Percentiles rank a stretch among this genome's conserved stretches.
phyloP scores from a whole-genome alignment of 2,113 vertebrate species.

The Meles meles region DNA sequence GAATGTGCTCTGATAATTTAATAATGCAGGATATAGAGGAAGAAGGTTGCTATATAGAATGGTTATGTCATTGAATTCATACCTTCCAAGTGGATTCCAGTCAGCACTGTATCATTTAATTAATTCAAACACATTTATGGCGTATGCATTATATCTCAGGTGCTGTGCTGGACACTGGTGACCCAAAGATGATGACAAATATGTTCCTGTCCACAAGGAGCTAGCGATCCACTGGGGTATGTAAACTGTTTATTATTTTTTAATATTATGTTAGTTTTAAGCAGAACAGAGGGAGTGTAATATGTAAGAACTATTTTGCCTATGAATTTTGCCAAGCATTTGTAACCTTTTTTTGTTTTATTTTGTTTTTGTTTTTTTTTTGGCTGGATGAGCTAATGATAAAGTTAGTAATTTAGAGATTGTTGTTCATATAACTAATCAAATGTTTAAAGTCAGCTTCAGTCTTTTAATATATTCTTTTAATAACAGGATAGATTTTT shows the following conservation, averaged over 20 bases:
- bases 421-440: background rate
- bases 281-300: background rate
- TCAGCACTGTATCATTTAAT: background rate
- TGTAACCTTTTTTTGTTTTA: background rate
- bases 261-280: background rate
- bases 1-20: background rate
- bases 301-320: background rate
- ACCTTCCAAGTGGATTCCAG: background rate
- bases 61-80: background rate
- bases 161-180: conserved; percentile 41
- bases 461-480: background rate
- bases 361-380: background rate
- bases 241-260: background rate
- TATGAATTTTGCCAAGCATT: background rate
- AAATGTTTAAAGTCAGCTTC: background rate
- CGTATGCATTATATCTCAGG: conserved; percentile 34
- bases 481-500: background rate
- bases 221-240: conserved; percentile 53
- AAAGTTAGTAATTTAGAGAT: background rate
- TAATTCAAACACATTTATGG: background rate
- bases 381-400: background rate
- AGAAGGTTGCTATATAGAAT: background rate
- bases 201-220: conserved; percentile 50
- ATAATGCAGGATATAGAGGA: background rate
- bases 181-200: conserved; percentile 51